phyloP scores from a whole-genome alignment of 37 sponge, comb jelly and placozoan species.

The Crambe crambe region DNA sequence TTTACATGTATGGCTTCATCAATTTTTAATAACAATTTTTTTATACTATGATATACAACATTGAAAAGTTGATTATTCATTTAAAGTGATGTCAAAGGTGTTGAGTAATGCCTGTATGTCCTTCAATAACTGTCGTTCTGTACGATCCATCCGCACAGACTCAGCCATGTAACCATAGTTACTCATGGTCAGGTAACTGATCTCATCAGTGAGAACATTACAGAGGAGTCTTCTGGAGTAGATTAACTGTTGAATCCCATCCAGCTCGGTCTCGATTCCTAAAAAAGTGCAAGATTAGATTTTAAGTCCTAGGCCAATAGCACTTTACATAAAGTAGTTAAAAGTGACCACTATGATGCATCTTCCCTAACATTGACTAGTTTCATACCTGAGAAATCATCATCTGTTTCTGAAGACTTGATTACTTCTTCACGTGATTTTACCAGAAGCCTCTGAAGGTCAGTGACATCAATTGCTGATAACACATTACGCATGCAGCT shows the following conservation, averaged over 20 bases:
- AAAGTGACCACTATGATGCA: neutral
- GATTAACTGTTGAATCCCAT: conserved; percentile 44
- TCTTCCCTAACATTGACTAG: no score
- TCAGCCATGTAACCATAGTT: conserved; percentile 56
- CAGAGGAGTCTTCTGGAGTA: conserved; percentile 41
- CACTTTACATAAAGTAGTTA: neutral
- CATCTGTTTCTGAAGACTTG: neutral
- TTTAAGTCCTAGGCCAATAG: neutral
- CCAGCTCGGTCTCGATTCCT: conserved; percentile 23
- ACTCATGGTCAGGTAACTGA: conserved; percentile 45
- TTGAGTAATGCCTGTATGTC: conserved; percentile 24
- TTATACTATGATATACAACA: no score
- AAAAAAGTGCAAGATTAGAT: conserved; percentile 3
- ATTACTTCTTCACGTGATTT: neutral
- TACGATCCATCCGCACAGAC: conserved; percentile 22
- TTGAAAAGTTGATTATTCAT: neutral
- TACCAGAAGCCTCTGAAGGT: conserved; percentile 16
- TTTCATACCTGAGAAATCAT: conserved; percentile 15
- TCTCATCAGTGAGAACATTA: conserved; percentile 44
- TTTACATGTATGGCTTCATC: no score
- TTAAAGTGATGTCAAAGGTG: neutral
- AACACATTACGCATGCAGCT: conserved; percentile 49
- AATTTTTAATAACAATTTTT: no score
- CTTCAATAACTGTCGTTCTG: conserved; percentile 21
- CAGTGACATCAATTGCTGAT: neutral